Percentiles rank a stretch among this genome's conserved stretches.
Evolutionary conservation across 1,140 invertebrate species (phyloP).

Genomic region (Eupristina koningsbergeri): DNA sequence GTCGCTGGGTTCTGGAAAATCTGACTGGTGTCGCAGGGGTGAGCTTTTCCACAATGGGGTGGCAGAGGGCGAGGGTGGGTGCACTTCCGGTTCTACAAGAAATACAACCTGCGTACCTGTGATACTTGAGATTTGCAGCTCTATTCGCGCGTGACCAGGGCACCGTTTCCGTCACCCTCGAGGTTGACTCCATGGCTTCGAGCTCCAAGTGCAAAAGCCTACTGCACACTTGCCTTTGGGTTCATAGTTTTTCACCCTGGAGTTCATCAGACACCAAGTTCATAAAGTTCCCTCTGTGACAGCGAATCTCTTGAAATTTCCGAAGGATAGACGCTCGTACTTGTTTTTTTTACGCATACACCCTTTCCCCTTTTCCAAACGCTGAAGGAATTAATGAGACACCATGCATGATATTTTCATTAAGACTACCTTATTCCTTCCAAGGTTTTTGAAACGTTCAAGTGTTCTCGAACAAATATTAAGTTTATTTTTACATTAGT

Average conservation of each 20-base stretch:
- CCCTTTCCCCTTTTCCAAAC: slow-evolving; percentile 21
- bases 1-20: not conserved
- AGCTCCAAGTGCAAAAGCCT: not conserved
- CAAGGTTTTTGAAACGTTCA: not conserved
- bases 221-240: not conserved
- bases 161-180: slow-evolving; percentile 10
- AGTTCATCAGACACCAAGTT: slow-evolving; percentile 19
- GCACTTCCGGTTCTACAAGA: slow-evolving; percentile 42
- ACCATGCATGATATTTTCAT: slow-evolving; percentile 41
- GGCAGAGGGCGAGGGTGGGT: slow-evolving; percentile 5
- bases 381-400: slow-evolving; percentile 45
- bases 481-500: not conserved
- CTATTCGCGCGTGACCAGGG: slow-evolving; percentile 41
- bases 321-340: slow-evolving; percentile 15
- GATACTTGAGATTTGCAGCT: slow-evolving; percentile 49
- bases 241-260: slow-evolving; percentile 30
- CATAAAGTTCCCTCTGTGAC: not conserved
- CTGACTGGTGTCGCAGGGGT: not conserved
- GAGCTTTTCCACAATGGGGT: not conserved
- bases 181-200: not conserved
- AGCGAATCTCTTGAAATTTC: slow-evolving; percentile 25
- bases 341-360: not conserved
- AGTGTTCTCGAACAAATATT: slow-evolving; percentile 13
- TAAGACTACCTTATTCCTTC: not conserved
- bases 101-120: slow-evolving; percentile 29